Percentiles rank a stretch among this genome's conserved stretches.
phyloP scores from a whole-genome alignment of 2,113 vertebrate genomes.

The Girardinichthys multiradiatus region DNA sequence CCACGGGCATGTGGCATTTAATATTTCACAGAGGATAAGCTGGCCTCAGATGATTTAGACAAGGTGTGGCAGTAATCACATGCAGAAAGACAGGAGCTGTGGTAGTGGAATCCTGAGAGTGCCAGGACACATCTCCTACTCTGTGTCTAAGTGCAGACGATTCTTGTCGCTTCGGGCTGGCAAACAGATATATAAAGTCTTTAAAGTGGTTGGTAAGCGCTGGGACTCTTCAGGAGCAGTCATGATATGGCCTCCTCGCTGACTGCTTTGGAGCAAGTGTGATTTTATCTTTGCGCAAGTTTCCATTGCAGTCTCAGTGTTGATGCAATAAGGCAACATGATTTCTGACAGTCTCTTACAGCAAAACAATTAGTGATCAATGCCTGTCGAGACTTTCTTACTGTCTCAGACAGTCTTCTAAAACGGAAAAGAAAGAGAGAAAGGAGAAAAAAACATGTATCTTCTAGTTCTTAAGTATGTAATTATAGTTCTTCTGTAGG shows the following conservation, averaged over 20 bases:
- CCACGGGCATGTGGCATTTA: slow-evolving; percentile 37
- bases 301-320: neutral
- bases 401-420: neutral
- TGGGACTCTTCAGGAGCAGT: slow-evolving; percentile 27
- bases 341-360: neutral
- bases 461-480: no score
- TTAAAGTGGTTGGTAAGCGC: slow-evolving; percentile 48
- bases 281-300: slow-evolving; percentile 8
- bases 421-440: neutral
- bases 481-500: no score
- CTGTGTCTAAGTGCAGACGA: slow-evolving; percentile 66
- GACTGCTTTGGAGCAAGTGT: slow-evolving; percentile 29
- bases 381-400: neutral
- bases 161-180: slow-evolving; percentile 64
- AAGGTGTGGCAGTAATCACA: slow-evolving; percentile 58
- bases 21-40: slow-evolving; percentile 54
- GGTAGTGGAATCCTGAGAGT: slow-evolving; percentile 12
- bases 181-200: slow-evolving; percentile 69
- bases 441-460: no score
- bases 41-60: slow-evolving; percentile 61
- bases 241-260: slow-evolving; percentile 20
- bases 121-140: slow-evolving; percentile 41
- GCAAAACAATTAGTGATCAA: slow-evolving; percentile 10
- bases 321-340: slow-evolving; percentile 1
- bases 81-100: slow-evolving; percentile 21